phyloP scores from a whole-genome alignment of 2,888 invertebrate genomes.

The Melinaea menophilus region DNA sequence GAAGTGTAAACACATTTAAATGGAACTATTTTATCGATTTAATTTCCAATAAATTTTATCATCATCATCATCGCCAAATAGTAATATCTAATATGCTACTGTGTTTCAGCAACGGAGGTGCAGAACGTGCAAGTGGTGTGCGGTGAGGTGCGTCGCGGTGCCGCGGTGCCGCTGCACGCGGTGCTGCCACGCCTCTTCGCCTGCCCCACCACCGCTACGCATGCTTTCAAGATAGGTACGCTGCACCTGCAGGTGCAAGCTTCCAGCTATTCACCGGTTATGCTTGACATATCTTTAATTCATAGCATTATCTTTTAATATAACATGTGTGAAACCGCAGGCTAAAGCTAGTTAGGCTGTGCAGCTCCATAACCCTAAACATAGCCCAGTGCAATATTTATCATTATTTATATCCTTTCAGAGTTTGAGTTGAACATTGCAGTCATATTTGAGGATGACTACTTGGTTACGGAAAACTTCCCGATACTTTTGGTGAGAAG shows the following conservation, averaged over 20 bases:
- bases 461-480: conserved; percentile 96
- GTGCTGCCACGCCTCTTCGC: conserved; percentile 96
- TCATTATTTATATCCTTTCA: conserved; percentile 62
- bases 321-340: too few species aligned
- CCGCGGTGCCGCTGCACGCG: conserved; percentile 95
- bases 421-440: conserved; percentile 97
- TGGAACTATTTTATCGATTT: too few species aligned
- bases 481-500: conserved; percentile 80
- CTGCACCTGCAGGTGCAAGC: conserved; percentile 3
- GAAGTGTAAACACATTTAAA: too few species aligned
- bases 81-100: conserved; percentile 4
- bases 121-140: conserved; percentile 98
- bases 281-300: too few species aligned
- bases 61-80: neutral
- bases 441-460: conserved; percentile 94
- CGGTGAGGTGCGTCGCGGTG: conserved; percentile 89
- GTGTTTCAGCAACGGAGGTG: conserved; percentile 91
- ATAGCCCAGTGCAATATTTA: neutral
- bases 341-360: too few species aligned
- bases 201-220: conserved; percentile 93
- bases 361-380: too few species aligned
- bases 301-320: too few species aligned
- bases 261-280: too few species aligned
- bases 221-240: conserved; percentile 96
- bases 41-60: too few species aligned